Base-by-base conservation (phyloP, 1,140 invertebrate genomes). In the Eueides isabella region DNA sequence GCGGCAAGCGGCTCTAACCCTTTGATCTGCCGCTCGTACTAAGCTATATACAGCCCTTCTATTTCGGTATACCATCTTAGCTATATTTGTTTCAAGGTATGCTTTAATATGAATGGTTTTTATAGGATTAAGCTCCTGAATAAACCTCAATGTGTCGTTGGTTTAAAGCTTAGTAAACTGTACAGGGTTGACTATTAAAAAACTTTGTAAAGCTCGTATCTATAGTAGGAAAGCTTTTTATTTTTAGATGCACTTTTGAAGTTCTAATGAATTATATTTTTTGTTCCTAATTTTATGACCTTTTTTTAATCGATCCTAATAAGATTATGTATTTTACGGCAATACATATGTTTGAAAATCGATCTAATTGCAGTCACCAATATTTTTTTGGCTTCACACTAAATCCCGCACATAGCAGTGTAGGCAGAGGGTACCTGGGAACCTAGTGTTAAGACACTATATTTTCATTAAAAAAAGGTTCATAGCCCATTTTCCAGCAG, bases 1-100 rank as follows among this genome's bases (percentile, higher is more conserved):
- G 78, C 74, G 79, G 71, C 81, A 69, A 77, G 62, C 77, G 79
- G 73, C 71, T 73, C 65, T 61, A 79, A 78, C 79, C 81, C 81
- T 85, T 85, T 85, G 83, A 85, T 82, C 81, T 82, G 73, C 77
- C 77, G 79, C 66, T 76, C 71, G 69, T 75, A 78, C 75, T 74
- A 48, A 82, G 72, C 76, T 85, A 80, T 78, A 76, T 76, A 77
- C 72, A 82, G 76, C 82, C 78, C 80, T 85, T 82, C 79, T 83
- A 84, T 83, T 85, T 81, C 69, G 74, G 79, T 79, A 76, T 75
- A 72, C 44, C 74, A 65, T 78, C 74, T 76, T 76, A 72, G 65
- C 69, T 61, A 67, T 62, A 70, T 71, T 41, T 72, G 70, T 77
- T 44, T 71, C 65, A 71, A 75, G 31, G 33, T 73, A 74, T 69